Base-by-base conservation (phyloP, 2,888 invertebrate genomes). In the Lysandra coridon region DNA sequence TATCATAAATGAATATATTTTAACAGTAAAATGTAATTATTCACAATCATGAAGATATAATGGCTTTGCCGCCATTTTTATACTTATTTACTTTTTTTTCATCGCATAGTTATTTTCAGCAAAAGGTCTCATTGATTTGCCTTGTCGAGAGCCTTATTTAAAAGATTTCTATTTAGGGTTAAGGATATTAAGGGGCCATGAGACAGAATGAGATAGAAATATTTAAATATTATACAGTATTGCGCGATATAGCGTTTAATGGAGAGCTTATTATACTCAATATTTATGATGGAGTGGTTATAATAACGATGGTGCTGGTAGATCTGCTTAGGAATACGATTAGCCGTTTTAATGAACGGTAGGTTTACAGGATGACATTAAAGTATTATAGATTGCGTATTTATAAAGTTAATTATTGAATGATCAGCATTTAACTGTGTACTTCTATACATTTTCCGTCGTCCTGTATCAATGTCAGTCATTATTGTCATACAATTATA, bases 281-380 rank as follows among this genome's bases (percentile, higher is more conserved):
- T 87, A 86, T 84, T 84, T 84, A 79, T 85, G 86, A 79, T 85
- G 86, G 87, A 86, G 84, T 86, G 86, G 85, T 87, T 84, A 86
- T 75, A 73, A 84, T 84, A 86, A 85, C 86, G 87, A 84, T 92
- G 93, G 93, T 93, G 93, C 93, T 93, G 91, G 90, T 90, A 92
- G 93, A 93, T 93, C 93, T 93, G 92, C 90, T 69, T 69, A 69
- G 85, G 87, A 89, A 88, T 74, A 79, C 57, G 86, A 87, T 86
- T 89, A 87, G 87, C 85, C 84, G 84, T 86, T 86, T 86, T 84
- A 80, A 84, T 85, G 85, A 85, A 84, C 86, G 87, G 87, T 86
- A 87, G 87, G 82, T 89, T 88, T 87, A 57, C 53, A 57, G 76
- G 76, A 76, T 76, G 76, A 76, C 57, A 69, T 64, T 1, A 64